Evolutionary conservation across 2,888 invertebrate genomes (phyloP).

Genomic region (Andrena flavipes): DNA sequence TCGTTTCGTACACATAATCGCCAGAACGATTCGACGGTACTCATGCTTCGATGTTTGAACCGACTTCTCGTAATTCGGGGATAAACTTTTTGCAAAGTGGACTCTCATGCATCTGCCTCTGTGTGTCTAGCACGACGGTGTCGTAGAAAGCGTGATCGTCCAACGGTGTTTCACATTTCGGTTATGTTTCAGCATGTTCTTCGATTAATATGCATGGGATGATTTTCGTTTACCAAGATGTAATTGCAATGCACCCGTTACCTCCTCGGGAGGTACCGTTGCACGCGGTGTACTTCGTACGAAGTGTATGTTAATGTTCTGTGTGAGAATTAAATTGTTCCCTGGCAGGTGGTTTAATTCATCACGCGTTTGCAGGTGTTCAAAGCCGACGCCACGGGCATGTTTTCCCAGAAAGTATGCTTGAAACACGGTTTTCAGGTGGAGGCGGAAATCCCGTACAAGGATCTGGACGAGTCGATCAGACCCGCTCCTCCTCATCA

Average conservation of each 20-base stretch:
- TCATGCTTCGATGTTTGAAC: too few relatives aligned
- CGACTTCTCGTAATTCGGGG: too few relatives aligned
- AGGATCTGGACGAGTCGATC: slow-evolving; percentile 90
- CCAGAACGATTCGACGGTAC: too few relatives aligned
- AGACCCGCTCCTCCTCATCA: slow-evolving; percentile 89
- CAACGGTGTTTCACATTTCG: slow-evolving; percentile 41
- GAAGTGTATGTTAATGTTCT: slow-evolving; percentile 44
- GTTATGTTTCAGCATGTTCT: slow-evolving; percentile 81
- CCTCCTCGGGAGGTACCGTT: slow-evolving; percentile 57
- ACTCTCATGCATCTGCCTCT: slow-evolving; percentile 7
- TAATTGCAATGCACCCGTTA: slow-evolving; percentile 64
- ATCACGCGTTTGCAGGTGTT: slow-evolving; percentile 87
- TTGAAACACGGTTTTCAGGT: slow-evolving; percentile 89
- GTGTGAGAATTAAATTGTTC: background rate
- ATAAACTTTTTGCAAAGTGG: background rate
- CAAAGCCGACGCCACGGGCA: slow-evolving; percentile 93
- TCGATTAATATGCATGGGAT: slow-evolving; percentile 79
- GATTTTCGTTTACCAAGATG: slow-evolving; percentile 74
- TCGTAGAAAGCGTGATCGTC: background rate
- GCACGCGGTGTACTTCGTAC: slow-evolving; percentile 45
- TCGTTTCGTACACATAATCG: too few relatives aligned
- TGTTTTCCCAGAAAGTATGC: slow-evolving; percentile 91
- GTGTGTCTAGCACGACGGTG: slow-evolving; percentile 16
- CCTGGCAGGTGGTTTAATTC: background rate
- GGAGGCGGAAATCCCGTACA: slow-evolving; percentile 89